Percentiles rank a stretch among this genome's conserved stretches.
phyloP scores from a whole-genome alignment of 1,140 invertebrate genomes.

The Phortica variegata region DNA sequence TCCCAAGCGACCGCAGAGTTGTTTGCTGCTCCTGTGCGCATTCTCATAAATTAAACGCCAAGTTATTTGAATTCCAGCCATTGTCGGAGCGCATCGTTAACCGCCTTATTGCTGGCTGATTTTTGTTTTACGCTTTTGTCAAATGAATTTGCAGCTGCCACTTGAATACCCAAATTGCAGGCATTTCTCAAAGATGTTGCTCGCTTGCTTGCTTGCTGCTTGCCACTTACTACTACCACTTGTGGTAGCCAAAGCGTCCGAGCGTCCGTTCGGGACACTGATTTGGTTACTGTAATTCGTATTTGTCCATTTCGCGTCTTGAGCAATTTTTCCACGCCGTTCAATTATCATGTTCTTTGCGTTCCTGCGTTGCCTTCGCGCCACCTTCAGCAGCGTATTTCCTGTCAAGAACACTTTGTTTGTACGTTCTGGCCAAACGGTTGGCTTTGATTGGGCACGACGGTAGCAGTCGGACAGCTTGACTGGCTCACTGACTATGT shows the following conservation, averaged over 20 bases:
- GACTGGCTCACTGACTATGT: slow-evolving; percentile 25
- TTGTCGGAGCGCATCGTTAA: slow-evolving; percentile 1
- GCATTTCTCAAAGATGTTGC: too few relatives aligned
- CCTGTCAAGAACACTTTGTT: slow-evolving; percentile 44
- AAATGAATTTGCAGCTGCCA: slow-evolving; percentile 51
- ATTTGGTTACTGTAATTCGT: slow-evolving; percentile 54
- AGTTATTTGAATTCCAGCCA: slow-evolving; percentile 49
- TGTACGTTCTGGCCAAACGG: too few relatives aligned
- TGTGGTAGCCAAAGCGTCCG: neutral
- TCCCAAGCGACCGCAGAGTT: neutral
- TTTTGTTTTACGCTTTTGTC: slow-evolving; percentile 45
- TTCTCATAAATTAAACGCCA: slow-evolving; percentile 54
- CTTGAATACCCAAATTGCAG: slow-evolving; percentile 28
- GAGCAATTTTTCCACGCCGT: slow-evolving; percentile 53
- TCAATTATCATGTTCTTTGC: slow-evolving; percentile 50
- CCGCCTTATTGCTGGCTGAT: slow-evolving; percentile 14
- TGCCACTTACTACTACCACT: neutral
- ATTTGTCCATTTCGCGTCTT: slow-evolving; percentile 54
- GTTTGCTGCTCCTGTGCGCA: too few relatives aligned
- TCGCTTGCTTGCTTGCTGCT: too few relatives aligned
- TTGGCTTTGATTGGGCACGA: slow-evolving; percentile 26
- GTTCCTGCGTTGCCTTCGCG: slow-evolving; percentile 42
- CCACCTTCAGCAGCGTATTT: slow-evolving; percentile 27
- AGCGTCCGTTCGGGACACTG: slow-evolving; percentile 37
- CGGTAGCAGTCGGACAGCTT: slow-evolving; percentile 7